These are phyloP conservation scores for Nephrotoma flavescens DNA, from an alignment of 2,888 invertebrate genomes.

Conservation along the genomic window DNA sequence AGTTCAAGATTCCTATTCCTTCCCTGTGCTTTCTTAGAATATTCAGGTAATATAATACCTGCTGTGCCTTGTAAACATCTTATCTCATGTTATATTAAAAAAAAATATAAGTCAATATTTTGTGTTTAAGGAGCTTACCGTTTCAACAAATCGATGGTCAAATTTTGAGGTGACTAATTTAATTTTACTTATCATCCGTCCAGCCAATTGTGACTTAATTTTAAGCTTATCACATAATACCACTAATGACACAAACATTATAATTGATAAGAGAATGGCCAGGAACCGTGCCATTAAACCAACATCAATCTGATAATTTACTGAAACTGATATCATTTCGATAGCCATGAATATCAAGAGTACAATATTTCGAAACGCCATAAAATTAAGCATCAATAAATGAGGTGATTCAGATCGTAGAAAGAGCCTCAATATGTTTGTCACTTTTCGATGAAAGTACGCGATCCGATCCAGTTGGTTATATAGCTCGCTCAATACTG, in stretches of 20 bases:
- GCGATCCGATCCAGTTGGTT: neutral
- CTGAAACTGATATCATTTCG: neutral
- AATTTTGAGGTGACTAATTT: neutral
- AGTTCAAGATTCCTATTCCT: no score
- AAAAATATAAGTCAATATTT: no score
- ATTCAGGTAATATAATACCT: no score
- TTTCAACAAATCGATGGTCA: neutral
- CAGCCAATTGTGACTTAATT: neutral
- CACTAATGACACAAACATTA: neutral
- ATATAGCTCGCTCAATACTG: neutral
- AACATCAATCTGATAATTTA: neutral
- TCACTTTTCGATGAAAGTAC: neutral
- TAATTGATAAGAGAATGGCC: neutral
- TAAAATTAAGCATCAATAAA: neutral
- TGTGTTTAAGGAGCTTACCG: neutral
- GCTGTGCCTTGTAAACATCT: no score
- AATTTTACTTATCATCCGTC: neutral
- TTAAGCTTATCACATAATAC: neutral
- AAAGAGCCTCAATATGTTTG: neutral
- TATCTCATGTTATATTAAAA: no score
- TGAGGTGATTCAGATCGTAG: neutral
- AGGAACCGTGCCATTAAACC: neutral
- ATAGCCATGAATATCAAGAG: neutral
- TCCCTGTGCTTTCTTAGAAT: no score
- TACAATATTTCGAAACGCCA: neutral